Percentiles rank a stretch among this genome's conserved stretches.
Conservation (phyloP, 2,113 vertebrate species). For the Catharus minimus region DNA sequence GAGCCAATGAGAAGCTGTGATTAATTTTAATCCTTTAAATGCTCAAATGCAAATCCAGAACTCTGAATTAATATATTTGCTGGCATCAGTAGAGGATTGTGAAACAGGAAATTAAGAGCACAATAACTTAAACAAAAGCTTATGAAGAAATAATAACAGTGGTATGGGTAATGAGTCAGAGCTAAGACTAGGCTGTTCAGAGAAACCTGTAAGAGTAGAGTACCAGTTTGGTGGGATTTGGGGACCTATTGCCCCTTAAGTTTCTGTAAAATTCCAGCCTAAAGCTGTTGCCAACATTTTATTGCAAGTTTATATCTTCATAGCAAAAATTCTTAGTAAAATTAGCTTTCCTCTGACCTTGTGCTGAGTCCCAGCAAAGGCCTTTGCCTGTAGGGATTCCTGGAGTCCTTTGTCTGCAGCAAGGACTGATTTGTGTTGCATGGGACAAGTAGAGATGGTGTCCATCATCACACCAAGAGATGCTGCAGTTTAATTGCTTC, state of each 20-base stretch:
- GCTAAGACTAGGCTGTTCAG: not conserved
- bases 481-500: not conserved
- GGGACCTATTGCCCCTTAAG: not conserved
- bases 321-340: constrained; percentile 15
- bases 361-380: not conserved
- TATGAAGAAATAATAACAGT: constrained; percentile 46
- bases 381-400: not conserved
- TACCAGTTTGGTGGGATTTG: not conserved
- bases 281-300: not conserved
- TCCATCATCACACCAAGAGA: not conserved
- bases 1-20: not conserved
- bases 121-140: constrained; percentile 58
- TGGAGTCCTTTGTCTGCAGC: not conserved
- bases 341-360: constrained; percentile 22
- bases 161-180: constrained; percentile 35
- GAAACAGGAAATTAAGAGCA: constrained; percentile 63
- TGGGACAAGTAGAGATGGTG: fast-evolving
- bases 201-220: not conserved
- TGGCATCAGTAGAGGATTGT: constrained; percentile 47
- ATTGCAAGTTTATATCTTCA: constrained; percentile 3
- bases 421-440: not conserved
- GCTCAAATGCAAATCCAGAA: constrained; percentile 39
- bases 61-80: constrained; percentile 26
- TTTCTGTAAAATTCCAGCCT: constrained; percentile 24
- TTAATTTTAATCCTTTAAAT: constrained; percentile 40